Evolutionary conservation across 2,797 vertebrate genomes (phyloP).

Genomic region (Psittacula derbiana): DNA sequence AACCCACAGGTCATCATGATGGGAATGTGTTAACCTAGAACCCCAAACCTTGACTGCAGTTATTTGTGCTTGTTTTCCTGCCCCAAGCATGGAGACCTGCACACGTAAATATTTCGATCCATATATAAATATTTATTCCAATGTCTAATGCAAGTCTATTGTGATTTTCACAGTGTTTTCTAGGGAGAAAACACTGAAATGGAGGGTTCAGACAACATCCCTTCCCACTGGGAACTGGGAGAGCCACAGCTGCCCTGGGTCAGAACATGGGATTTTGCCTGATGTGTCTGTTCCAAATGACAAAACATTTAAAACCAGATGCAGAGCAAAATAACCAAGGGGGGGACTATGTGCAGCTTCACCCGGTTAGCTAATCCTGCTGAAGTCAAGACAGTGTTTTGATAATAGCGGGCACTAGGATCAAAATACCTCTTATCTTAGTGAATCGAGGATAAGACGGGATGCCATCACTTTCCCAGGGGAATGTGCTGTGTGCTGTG

Average conservation of each 20-base stretch:
- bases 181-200: neutral
- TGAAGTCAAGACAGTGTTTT: neutral
- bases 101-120: neutral
- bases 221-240: neutral
- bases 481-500: neutral
- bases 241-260: neutral
- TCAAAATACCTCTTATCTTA: slow-evolving; percentile 4
- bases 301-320: neutral
- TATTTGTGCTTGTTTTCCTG: neutral
- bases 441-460: neutral
- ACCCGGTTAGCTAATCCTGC: neutral
- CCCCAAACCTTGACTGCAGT: neutral
- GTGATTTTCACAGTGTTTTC: neutral
- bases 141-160: neutral
- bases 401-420: neutral
- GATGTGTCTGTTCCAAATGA: neutral
- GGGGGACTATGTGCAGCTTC: neutral
- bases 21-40: neutral
- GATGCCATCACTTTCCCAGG: neutral
- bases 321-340: neutral
- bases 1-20: neutral
- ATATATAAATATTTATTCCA: neutral
- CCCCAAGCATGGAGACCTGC: neutral
- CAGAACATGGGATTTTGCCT: neutral
- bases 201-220: neutral